Base-by-base conservation (phyloP, 2,113 vertebrate species). In the Prunella fulvescens region DNA sequence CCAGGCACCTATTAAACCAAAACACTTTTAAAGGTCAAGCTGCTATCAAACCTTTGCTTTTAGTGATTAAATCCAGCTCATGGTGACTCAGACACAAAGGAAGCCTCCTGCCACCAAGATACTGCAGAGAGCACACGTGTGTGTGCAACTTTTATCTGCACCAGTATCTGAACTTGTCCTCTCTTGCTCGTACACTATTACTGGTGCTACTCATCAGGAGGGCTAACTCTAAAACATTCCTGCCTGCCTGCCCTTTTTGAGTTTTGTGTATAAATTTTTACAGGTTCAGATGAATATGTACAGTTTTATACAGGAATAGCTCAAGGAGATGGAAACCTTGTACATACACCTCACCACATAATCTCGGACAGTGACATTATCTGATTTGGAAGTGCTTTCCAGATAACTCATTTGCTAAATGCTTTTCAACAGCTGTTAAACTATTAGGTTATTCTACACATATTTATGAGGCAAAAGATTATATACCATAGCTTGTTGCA, bases 381-480 rank as follows among this genome's bases (percentile, higher is more conserved):
- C 80, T 84, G 85, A 95, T 95, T 73, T 76, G 73, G 73, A 81
- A 91, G 56, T 40, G 62, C 14, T 89, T 93, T 84, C 56, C 35
- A 90, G 62, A 28, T 81, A 95, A 93, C 67, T 91, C 62, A 92
- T 85, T 95, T 94, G 70, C 87, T 88, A 94, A 96, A 87, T 88
- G 95, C 58, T 94, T 94, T 86, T 92, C 65, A 95, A 76, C 80
- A 96, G 93, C 86, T 91, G 81, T 76, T 92, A 84, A 93, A 90
- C 80, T 88, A 62, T 73, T 81, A 91, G 86, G 88, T 85, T 81
- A 62, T 88, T 90, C 76, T 86, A 72, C 4, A 18, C 14, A 61
- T 92, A 94, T 88, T 79, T 71, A 95, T 87, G 44, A 91, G 73
- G 86, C 35, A 72, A 54, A 81, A 91, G 64, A 79, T 74, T n/a